Evolutionary conservation across 2,797 vertebrate species (phyloP), one percentile per base, ranked within the genome.

Genomic region (Delichon dasypus): DNA sequence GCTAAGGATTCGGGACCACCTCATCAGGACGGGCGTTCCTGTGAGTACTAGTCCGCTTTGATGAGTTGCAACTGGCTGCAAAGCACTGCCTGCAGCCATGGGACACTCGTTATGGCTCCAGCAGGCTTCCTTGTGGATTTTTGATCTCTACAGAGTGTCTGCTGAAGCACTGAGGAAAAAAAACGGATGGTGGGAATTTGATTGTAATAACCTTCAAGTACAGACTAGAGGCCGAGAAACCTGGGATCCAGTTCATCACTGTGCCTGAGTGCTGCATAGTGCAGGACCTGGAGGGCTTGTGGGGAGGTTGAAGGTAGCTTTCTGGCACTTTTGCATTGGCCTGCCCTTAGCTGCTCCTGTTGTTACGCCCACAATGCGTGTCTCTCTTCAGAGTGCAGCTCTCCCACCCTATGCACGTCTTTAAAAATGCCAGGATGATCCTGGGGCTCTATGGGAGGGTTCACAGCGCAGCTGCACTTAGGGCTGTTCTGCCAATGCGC

Each of bases 31-130:
- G 79, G 88, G 60, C 15, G 7, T 91, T 88, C 70, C 74, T 85
- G 85, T 47, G 93, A 95, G 84, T 95, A 79, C 84, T 77, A 64
- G 74, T 65, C 83, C 85, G 76, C 93, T 89, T 88, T 66, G 77
- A 95, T 94, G 93, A 93, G 79, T 93, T 94, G 40, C 53, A 88
- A 66, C 53, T 80, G 77, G 67, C 93, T 82, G 68, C 70, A 54
- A 90, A 96, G 76, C 45, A 26, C 61, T 73, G 50, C 65, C 78
- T 91, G 84, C 82, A 75, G 89, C 85, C 72, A 51, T 32, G 62
- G 32, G 72, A n/a, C 68, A 40, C 91, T 96, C 80, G 68, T 89
- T 93, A 61, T 48, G 42, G 57, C 89, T 91, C 42, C 85, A 76
- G 79, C 58, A 77, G 81, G 61, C 77, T 86, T 91, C 76, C 57